Evolutionary conservation across 2,113 vertebrate genomes (phyloP), one percentile per base, ranked within the genome.

Genomic region (Carlito syrichta): DNA sequence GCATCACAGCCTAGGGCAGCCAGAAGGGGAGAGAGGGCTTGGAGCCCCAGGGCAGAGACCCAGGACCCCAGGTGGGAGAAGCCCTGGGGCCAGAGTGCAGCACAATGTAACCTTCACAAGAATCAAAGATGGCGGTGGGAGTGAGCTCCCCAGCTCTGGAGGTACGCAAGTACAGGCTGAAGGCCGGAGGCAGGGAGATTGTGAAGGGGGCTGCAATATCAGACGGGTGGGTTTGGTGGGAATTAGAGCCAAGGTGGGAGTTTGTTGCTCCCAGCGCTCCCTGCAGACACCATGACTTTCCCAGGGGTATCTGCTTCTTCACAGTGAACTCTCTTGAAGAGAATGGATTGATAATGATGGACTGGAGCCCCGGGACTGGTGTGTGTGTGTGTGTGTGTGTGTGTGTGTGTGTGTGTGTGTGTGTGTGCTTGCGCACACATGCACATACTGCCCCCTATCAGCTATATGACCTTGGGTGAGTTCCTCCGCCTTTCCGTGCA

Each of bases 391-490:
- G 4, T 17, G 30, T 7, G 17, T 30, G 16, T 48, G 23, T 8
- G 71, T n/a, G 4, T 5, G 3, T 6, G 30, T 58, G 63, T 6
- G 4, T 43, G 48, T 7, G 45, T 20, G 17, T 30, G 8, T 48
- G 50, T 60, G 56, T 19, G 2, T 32, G 74, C 7, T 60, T 9
- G 50, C 16, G 27, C 25, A 22, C 22, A n/a, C 14, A 16, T 16
- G 79, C 2, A 23, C 0, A 7, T 10, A 11, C 0, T 3, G 14
- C 54, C 5, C 2, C 32, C 27, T 20, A n/a, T 10, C 16, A 32
- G 66, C 73, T 78, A 54, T 35, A 73, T 35, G 30, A 25, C 45
- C 27, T 52, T 19, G 76, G 1, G 48, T 16, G 25, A 71, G 40
- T 32, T 16, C 68, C 52, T 78, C 32, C 14, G 0, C 58, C 52